Conservation (phyloP, 2,888 invertebrate species). For the Ichneumoninae sp. region DNA sequence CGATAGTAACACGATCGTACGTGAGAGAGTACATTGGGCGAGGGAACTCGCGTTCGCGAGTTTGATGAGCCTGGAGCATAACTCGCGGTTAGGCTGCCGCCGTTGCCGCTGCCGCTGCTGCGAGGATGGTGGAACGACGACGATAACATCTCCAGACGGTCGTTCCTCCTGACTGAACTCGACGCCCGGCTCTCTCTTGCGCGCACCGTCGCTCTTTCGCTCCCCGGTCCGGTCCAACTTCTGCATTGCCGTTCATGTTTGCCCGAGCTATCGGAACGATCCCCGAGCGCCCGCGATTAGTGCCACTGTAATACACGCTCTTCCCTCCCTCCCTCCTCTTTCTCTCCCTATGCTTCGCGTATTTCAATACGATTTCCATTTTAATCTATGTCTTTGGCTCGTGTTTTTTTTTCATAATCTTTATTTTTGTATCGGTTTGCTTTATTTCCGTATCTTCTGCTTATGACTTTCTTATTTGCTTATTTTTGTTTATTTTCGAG, state of each 20-base stretch:
- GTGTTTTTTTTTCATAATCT: too few relatives aligned
- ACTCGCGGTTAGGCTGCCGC: slow-evolving; percentile 63
- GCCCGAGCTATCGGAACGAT: background rate
- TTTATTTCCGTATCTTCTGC: too few relatives aligned
- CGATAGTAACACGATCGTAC: slow-evolving; percentile 57
- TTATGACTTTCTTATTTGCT: too few relatives aligned
- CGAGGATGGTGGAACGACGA: slow-evolving; percentile 60
- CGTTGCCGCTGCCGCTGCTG: slow-evolving; percentile 40
- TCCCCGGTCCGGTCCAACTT: background rate
- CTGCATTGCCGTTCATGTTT: slow-evolving; percentile 6
- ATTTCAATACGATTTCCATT: background rate
- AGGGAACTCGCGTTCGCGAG: slow-evolving; percentile 45
- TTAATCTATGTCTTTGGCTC: background rate
- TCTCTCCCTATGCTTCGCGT: too few relatives aligned
- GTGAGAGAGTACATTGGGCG: slow-evolving; percentile 33
- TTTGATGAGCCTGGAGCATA: slow-evolving; percentile 70
- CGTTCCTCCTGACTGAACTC: slow-evolving; percentile 69
- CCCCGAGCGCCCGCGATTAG: slow-evolving; percentile 35
- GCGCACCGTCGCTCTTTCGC: slow-evolving; percentile 18
- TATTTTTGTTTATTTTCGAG: too few relatives aligned
- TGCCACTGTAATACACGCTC: slow-evolving; percentile 47
- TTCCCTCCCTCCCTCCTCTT: background rate
- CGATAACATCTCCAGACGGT: slow-evolving; percentile 73
- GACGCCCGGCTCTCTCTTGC: slow-evolving; percentile 44
- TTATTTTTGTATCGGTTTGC: too few relatives aligned